phyloP scores from a whole-genome alignment of 2,113 vertebrate genomes.

The Tretioscincus oriximinensis region DNA sequence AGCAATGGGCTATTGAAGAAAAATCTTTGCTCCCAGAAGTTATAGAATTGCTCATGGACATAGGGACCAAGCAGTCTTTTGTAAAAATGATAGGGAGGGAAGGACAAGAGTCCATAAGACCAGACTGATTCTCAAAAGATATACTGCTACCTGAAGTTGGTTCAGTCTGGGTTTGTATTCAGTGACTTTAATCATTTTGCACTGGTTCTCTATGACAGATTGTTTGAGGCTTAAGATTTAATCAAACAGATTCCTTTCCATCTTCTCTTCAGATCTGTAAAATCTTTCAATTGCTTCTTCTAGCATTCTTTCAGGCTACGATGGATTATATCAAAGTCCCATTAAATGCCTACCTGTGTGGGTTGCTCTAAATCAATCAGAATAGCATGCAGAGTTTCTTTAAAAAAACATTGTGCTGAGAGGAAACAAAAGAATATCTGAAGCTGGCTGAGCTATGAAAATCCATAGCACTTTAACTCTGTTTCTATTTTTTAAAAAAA shows the following conservation, averaged over 20 bases:
- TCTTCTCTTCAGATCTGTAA: neutral
- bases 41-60: neutral
- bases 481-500: neutral
- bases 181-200: conserved; percentile 26
- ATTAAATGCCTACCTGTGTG: conserved; percentile 31
- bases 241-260: neutral
- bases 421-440: neutral
- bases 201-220: neutral
- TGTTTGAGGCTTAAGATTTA: conserved; percentile 11
- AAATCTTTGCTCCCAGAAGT: neutral
- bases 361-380: conserved; percentile 18
- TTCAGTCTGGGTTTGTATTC: conserved; percentile 23
- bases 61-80: neutral
- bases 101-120: conserved; percentile 18
- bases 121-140: conserved; percentile 1
- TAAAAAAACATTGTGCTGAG: conserved; percentile 3
- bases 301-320: conserved; percentile 27
- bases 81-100: neutral
- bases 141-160: neutral
- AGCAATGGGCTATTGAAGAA: neutral
- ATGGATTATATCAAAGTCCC: conserved; percentile 32
- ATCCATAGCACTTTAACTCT: neutral
- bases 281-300: conserved; percentile 17
- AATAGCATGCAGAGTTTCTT: neutral
- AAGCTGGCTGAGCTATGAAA: neutral